phyloP scores from a whole-genome alignment of 2,888 invertebrate species.

The Parochlus steinenii region DNA sequence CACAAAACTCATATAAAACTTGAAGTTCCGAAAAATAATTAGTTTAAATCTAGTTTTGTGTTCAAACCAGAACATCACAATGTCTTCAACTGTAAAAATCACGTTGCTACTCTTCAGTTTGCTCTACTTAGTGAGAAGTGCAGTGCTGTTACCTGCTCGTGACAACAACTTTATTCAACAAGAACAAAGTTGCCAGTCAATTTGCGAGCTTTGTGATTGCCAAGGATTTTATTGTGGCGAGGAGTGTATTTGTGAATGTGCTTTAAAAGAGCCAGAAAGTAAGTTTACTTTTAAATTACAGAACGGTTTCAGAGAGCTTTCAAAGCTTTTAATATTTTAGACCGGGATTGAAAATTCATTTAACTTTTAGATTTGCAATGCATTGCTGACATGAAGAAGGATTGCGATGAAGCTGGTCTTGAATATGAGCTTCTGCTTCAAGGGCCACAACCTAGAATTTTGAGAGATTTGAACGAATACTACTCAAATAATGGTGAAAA shows the following conservation, averaged over 20 bases:
- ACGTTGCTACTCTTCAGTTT: too few species aligned
- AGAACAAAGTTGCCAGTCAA: constrained; percentile 22
- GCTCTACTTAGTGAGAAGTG: too few species aligned
- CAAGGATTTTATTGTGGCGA: constrained; percentile 30
- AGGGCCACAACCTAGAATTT: constrained; percentile 6
- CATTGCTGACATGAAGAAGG: constrained; percentile 11
- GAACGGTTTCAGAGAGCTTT: too few species aligned
- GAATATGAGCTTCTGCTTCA: constrained; percentile 11
- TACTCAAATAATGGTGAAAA: neutral
- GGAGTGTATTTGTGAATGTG: constrained; percentile 30
- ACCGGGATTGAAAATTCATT: neutral
- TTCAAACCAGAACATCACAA: too few species aligned
- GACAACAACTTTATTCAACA: constrained; percentile 21
- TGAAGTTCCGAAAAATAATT: too few species aligned
- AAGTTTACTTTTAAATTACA: constrained; percentile 4
- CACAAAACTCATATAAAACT: too few species aligned
- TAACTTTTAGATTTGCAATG: constrained; percentile 9
- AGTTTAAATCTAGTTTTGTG: too few species aligned
- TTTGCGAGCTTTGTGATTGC: constrained; percentile 27
- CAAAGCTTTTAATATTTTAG: too few species aligned
- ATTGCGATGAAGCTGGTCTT: constrained; percentile 9
- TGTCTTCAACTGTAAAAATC: too few species aligned
- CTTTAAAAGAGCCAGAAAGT: constrained; percentile 19
- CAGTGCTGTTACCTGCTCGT: constrained; percentile 4
- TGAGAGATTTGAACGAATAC: neutral